Evolutionary conservation across 1,140 invertebrate genomes (phyloP).

Genomic region (Temnothorax curvispinosus): DNA sequence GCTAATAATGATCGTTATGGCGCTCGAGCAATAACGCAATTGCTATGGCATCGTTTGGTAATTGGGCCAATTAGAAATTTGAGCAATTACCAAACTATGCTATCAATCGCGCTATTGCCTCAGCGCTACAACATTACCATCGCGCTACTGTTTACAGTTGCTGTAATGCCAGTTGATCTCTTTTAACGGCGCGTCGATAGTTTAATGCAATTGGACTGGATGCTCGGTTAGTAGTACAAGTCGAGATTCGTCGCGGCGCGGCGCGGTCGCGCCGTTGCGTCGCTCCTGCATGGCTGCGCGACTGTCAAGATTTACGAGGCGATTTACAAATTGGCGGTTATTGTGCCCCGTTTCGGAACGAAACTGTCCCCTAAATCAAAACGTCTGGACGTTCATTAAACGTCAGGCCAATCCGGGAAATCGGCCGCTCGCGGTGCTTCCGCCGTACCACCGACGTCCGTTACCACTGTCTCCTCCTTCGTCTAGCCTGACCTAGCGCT

Average conservation of each 20-base stretch:
- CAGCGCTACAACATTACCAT: conserved; percentile 25
- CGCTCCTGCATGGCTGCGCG: conserved; percentile 27
- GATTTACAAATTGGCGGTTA: conserved; percentile 86
- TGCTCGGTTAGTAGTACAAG: conserved; percentile 67
- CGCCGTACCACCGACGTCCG: conserved; percentile 11
- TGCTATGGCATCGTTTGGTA: not conserved
- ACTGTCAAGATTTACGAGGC: conserved; percentile 83
- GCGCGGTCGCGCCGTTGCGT: conserved; percentile 51
- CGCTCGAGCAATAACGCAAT: not conserved
- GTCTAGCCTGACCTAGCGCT: not conserved
- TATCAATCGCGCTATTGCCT: not conserved
- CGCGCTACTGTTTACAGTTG: conserved; percentile 54
- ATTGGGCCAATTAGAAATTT: conserved; percentile 34
- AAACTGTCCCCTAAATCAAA: conserved; percentile 86
- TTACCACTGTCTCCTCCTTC: conserved; percentile 39
- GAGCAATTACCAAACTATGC: conserved; percentile 16
- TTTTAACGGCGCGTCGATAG: conserved; percentile 77
- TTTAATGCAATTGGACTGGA: conserved; percentile 79
- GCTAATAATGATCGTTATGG: not conserved
- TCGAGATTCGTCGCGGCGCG: not conserved
- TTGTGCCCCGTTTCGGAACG: conserved; percentile 83
- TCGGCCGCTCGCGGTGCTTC: conserved; percentile 66
- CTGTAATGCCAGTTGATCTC: conserved; percentile 41
- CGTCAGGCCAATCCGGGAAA: conserved; percentile 80
- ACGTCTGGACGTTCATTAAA: conserved; percentile 84